Evolutionary conservation across 2,888 invertebrate species (phyloP).

Genomic region (Tuberolachnus salignus): DNA sequence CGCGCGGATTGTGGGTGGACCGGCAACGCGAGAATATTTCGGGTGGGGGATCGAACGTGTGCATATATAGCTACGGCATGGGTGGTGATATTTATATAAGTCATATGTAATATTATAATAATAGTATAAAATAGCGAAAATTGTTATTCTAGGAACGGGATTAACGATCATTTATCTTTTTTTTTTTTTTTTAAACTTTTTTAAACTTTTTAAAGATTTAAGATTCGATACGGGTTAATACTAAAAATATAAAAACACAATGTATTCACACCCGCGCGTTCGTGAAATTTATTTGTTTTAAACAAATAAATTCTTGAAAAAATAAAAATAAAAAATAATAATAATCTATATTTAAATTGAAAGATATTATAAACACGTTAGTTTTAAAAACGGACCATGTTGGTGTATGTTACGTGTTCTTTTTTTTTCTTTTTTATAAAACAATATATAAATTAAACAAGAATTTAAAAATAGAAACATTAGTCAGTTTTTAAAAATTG

Average conservation of each 20-base stretch:
- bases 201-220: neutral
- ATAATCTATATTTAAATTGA: conserved; percentile 49
- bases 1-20: conserved; percentile 34
- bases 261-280: neutral
- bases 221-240: neutral
- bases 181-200: too few relatives aligned
- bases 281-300: conserved; percentile 7
- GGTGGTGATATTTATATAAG: conserved; percentile 54
- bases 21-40: conserved; percentile 26
- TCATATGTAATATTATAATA: conserved; percentile 50
- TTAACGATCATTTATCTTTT: conserved; percentile 33
- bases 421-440: conserved; percentile 26
- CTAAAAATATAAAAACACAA: conserved; percentile 42
- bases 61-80: conserved; percentile 52
- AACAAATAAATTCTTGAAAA: conserved; percentile 29
- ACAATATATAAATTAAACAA: conserved; percentile 22
- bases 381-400: conserved; percentile 1
- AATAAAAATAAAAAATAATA: too few relatives aligned
- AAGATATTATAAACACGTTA: conserved; percentile 23
- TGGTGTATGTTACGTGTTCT: conserved; percentile 22
- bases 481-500: conserved; percentile 23
- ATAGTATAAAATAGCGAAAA: conserved; percentile 37
- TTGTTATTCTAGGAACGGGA: conserved; percentile 33
- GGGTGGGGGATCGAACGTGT: conserved; percentile 32
- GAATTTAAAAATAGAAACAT: conserved; percentile 23